Evolutionary conservation across 2,113 vertebrate species (phyloP).

Genomic region (Aramus guarauna): DNA sequence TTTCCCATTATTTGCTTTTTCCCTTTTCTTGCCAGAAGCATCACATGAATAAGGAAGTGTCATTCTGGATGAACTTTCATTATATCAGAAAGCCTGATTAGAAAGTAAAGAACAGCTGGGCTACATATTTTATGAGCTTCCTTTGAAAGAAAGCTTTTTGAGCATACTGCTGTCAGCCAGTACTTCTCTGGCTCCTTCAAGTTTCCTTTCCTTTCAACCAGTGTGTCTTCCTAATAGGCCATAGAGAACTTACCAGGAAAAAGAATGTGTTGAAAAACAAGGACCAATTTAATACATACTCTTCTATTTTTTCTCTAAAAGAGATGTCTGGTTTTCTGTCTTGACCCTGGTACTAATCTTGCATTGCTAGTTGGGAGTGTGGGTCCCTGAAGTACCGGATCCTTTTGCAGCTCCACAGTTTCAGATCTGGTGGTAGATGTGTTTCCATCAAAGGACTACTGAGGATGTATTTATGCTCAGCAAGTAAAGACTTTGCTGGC

Average conservation of each 20-base stretch:
- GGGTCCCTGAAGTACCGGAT: not conserved
- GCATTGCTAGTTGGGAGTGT: not conserved
- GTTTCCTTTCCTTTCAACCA: not conserved
- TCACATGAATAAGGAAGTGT: slow-evolving; percentile 7
- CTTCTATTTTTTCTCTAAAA: not conserved
- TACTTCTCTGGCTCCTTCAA: not conserved
- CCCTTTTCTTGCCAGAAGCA: slow-evolving; percentile 3
- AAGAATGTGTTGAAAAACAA: not conserved
- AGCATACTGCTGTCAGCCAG: not conserved
- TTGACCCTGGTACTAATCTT: not conserved
- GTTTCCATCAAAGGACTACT: not conserved
- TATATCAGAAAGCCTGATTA: slow-evolving; percentile 37
- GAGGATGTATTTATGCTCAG: not conserved
- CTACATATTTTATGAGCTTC: slow-evolving; percentile 29
- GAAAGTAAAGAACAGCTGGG: slow-evolving; percentile 24
- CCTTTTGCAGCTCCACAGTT: not conserved
- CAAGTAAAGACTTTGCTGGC: not conserved
- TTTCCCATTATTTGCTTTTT: not conserved
- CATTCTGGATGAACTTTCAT: slow-evolving; percentile 36
- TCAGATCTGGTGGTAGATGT: not conserved
- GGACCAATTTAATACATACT: not conserved
- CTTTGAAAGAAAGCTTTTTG: not conserved
- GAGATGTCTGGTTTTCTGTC: not conserved
- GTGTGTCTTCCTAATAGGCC: not conserved
- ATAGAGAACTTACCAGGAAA: not conserved